Base-by-base conservation (phyloP, 2,113 vertebrate species). In the Sceloporus tristichus region DNA sequence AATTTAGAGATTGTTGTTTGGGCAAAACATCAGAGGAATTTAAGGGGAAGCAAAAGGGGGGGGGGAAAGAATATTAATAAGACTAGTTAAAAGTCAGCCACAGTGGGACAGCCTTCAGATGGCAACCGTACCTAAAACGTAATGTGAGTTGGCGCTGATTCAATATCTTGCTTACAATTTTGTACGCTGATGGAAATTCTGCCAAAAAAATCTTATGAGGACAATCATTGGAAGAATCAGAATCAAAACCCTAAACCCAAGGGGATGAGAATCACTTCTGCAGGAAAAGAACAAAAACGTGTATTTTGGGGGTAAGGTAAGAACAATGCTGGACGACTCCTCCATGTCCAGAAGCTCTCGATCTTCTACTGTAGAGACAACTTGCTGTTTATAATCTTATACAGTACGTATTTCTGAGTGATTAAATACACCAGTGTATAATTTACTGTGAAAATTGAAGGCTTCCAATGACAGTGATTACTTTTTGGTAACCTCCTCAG, bases 391-490 rank as follows among this genome's bases (percentile, higher is more conserved):
- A 91, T 92, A 91, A 94, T 93, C 93, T 91, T 84, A 83, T 90
- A n/a, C n/a, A n/a, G n/a, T n/a, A 93, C 91, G 91, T 94, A 91
- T 89, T 79, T 76, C 53, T 34, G 53, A 88, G 83, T 94, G 91
- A 94, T 94, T 92, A 94, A 96, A 86, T 93, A 90, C 76, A 85
- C 78, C 85, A 87, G 48, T 80, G 75, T 89, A 91, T 93, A 95
- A 94, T 94, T 94, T 95, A 94, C 94, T 96, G 85, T 93, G 93
- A 94, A 88, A 65, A 91, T 87, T 90, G 94, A 86, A 78, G 91
- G 89, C 90, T 94, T 93, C 92, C 90, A 90, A 95, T 92, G 93
- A 86, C 29, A 93, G 93, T 93, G 93, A 94, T 93, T 95, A 93
- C 88, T 96, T 95, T 95, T 85, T 88, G 91, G 92, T 93, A 93